Evolutionary conservation across 1,140 invertebrate genomes (phyloP).

Genomic region (Drosophila suzukii): DNA sequence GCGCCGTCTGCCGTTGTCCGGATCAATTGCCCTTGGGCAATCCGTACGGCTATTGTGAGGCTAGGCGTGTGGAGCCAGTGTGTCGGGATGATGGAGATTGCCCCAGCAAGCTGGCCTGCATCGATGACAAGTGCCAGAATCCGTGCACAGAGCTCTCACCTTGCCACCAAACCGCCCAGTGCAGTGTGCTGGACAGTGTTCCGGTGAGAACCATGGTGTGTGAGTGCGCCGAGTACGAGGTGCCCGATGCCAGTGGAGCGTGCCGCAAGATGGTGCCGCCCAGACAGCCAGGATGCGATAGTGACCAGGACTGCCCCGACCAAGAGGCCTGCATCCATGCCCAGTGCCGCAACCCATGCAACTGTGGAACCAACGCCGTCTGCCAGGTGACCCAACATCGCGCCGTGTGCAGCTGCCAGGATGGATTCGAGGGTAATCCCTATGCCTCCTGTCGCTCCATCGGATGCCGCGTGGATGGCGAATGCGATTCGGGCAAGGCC

Average conservation of each 20-base stretch:
- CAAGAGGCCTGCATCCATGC: constrained; percentile 93
- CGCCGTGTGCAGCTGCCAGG: constrained; percentile 93
- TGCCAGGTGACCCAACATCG: constrained; percentile 93
- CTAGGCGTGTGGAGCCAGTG: constrained; percentile 86
- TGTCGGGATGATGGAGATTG: constrained; percentile 92
- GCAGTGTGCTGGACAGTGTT: constrained; percentile 91
- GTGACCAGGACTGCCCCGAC: constrained; percentile 91
- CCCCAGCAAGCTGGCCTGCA: constrained; percentile 91
- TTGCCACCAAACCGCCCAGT: constrained; percentile 89
- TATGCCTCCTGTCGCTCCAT: constrained; percentile 91
- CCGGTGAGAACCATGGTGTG: constrained; percentile 94
- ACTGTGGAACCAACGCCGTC: constrained; percentile 93
- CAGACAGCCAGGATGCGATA: constrained; percentile 89
- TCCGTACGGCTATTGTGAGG: constrained; percentile 91
- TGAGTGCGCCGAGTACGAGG: constrained; percentile 92
- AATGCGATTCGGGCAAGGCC: constrained; percentile 91
- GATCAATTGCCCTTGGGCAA: constrained; percentile 90
- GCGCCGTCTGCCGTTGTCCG: constrained; percentile 91
- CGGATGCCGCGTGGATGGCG: constrained; percentile 91
- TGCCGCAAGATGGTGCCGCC: constrained; percentile 90
- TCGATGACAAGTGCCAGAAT: constrained; percentile 91
- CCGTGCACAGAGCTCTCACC: constrained; percentile 91
- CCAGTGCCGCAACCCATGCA: constrained; percentile 93
- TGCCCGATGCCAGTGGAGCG: constrained; percentile 90
- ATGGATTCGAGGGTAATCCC: constrained; percentile 94